Percentiles rank a stretch among this genome's conserved stretches.
Conservation (phyloP, 2,888 invertebrate genomes). For the Entomobrya proxima region DNA sequence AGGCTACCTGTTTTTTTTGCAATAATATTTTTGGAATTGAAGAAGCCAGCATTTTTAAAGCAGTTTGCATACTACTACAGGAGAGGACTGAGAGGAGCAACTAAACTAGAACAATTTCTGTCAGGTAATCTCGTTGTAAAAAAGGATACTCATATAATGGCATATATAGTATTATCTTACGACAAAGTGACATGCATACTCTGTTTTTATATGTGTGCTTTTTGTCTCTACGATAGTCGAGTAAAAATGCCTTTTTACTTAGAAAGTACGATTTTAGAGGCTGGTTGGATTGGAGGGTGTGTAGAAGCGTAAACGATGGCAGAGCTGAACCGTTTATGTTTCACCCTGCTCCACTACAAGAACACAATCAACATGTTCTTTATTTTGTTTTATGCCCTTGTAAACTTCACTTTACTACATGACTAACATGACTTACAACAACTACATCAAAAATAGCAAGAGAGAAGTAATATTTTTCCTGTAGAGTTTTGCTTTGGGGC, state of each 20-base stretch:
- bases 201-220: neutral
- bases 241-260: conserved; percentile 2
- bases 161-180: neutral
- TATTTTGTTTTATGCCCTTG: conserved; percentile 70
- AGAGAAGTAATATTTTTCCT: conserved; percentile 43
- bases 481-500: conserved; percentile 57
- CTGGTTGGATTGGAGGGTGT: conserved; percentile 16
- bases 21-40: conserved; percentile 2
- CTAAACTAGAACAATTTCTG: neutral
- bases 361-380: conserved; percentile 66
- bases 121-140: conserved; percentile 11
- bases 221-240: neutral
- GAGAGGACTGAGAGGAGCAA: neutral
- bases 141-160: neutral
- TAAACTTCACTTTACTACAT: conserved; percentile 66
- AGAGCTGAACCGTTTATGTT: conserved; percentile 57
- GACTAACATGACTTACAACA: conserved; percentile 62
- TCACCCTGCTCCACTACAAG: conserved; percentile 47
- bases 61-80: neutral
- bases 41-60: neutral
- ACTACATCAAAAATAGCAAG: conserved; percentile 44
- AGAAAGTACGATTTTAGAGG: neutral
- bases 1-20: conserved; percentile 1
- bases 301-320: conserved; percentile 24
- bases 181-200: conserved; percentile 11